These are phyloP conservation scores for Embiotoca jacksoni DNA, from an alignment of 2,113 vertebrate species.

Conservation along the genomic window DNA sequence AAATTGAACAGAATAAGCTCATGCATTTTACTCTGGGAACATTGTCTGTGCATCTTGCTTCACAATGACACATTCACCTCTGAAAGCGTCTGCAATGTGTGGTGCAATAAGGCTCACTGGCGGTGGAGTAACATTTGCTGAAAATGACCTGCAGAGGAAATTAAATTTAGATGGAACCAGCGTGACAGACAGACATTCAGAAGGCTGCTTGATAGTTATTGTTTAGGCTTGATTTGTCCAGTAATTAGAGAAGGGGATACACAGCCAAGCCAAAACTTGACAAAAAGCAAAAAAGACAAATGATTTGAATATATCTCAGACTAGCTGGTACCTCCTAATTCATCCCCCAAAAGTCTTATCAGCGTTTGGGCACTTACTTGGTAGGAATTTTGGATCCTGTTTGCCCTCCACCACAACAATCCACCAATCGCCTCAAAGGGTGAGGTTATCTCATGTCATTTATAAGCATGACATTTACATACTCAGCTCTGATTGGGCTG, in stretches of 20 bases:
- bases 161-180: constrained; percentile 14
- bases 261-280: constrained; percentile 35
- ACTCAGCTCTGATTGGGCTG: constrained; percentile 12
- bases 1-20: neutral
- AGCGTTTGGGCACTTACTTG: neutral
- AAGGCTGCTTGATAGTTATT: constrained; percentile 31
- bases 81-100: neutral
- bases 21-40: neutral
- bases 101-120: neutral
- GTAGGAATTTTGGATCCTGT: neutral
- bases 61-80: constrained; percentile 5
- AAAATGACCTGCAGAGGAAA: neutral
- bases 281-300: constrained; percentile 33
- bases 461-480: constrained; percentile 29
- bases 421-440: constrained; percentile 18
- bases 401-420: constrained; percentile 11
- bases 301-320: constrained; percentile 10
- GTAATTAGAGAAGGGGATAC: constrained; percentile 17
- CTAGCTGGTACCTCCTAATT: neutral
- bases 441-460: constrained; percentile 1
- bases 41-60: neutral
- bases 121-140: neutral
- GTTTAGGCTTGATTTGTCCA: constrained; percentile 37
- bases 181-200: constrained; percentile 9
- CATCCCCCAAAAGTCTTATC: constrained; percentile 4